Conservation (phyloP, 2,888 invertebrate genomes). For the Dorcus hopei region DNA sequence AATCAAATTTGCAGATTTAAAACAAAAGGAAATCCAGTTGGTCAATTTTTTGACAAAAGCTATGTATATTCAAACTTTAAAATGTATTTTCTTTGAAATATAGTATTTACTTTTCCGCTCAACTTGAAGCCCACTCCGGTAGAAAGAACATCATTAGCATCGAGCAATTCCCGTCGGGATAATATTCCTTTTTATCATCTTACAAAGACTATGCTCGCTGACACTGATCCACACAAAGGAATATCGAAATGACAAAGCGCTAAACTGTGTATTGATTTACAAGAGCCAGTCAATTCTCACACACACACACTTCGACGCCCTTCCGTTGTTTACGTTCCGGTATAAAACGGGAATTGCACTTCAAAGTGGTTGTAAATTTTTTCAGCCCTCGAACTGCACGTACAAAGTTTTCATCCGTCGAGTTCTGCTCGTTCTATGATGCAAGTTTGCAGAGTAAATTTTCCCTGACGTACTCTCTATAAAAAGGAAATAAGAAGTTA, state of each 20-base stretch:
- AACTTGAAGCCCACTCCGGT: too few species aligned
- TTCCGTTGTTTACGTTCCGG: conserved; percentile 1
- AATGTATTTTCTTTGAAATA: too few species aligned
- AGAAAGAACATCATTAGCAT: too few species aligned
- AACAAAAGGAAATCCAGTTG: too few species aligned
- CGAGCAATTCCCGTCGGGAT: too few species aligned
- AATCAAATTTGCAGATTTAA: too few species aligned
- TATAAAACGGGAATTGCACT: neutral
- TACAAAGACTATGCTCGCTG: too few species aligned
- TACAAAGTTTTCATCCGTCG: conserved; percentile 1
- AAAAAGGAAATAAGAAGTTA: too few species aligned
- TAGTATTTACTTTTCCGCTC: too few species aligned
- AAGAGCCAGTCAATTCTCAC: neutral
- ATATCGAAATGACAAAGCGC: conserved; percentile 1
- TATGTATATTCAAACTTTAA: too few species aligned
- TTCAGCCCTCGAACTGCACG: neutral
- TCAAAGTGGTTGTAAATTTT: conserved; percentile 1
- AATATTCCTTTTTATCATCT: too few species aligned
- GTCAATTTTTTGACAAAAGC: too few species aligned
- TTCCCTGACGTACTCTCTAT: neutral
- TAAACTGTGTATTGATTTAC: conserved; percentile 1
- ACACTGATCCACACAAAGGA: neutral
- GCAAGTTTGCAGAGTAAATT: neutral
- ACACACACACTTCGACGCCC: neutral
- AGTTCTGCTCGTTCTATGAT: neutral